Evolutionary conservation across 1,140 invertebrate genomes (phyloP).

Genomic region (Phenacoccus solenopsis): DNA sequence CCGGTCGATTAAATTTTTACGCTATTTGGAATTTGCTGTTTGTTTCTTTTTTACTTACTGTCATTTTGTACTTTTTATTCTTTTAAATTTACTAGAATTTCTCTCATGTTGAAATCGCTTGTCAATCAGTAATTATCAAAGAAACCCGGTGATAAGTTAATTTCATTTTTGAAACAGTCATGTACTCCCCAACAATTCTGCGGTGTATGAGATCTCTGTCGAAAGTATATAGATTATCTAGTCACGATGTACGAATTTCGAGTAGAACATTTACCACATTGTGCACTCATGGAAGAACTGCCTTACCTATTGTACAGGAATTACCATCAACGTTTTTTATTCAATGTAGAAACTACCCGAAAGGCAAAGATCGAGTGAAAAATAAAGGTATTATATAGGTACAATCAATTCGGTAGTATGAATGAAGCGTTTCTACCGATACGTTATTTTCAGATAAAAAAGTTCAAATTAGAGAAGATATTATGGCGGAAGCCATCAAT

Average conservation of each 20-base stretch:
- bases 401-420: background rate
- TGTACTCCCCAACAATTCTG: no score
- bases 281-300: background rate
- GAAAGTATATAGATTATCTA: no score
- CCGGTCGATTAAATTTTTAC: background rate
- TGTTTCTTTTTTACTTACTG: background rate
- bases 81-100: background rate
- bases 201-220: no score
- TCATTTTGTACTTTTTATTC: background rate
- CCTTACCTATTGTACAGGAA: background rate
- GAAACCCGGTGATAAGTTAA: no score
- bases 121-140: background rate
- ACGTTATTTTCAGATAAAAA: constrained; percentile 40
- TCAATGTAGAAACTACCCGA: constrained; percentile 23
- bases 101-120: background rate
- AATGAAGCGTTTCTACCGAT: background rate
- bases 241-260: no score
- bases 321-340: background rate
- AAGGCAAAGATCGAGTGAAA: constrained; percentile 26
- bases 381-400: constrained; percentile 21
- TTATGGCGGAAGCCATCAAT: constrained; percentile 57
- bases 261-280: no score
- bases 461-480: constrained; percentile 50
- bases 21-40: background rate
- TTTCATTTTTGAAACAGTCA: no score